Evolutionary conservation across 2,113 vertebrate genomes (phyloP).

Genomic region (Bubo bubo): DNA sequence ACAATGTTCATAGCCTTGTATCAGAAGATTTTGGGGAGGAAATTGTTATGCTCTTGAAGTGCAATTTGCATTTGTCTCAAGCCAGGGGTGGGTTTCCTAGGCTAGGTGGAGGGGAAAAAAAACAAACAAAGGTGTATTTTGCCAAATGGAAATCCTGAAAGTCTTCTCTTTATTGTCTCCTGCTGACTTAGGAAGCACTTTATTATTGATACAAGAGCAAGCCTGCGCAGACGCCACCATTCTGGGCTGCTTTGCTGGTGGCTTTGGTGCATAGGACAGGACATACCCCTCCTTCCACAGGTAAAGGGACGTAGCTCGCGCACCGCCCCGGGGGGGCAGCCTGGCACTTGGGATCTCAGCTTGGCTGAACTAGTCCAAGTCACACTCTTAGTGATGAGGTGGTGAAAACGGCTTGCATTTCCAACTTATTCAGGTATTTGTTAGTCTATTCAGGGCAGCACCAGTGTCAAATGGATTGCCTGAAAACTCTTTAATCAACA

Average conservation of each 20-base stretch:
- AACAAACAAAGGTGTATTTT: background rate
- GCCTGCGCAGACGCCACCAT: fast-evolving
- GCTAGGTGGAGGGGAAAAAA: background rate
- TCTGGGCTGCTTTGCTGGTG: background rate
- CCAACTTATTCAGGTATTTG: background rate
- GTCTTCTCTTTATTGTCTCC: background rate
- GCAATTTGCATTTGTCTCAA: background rate
- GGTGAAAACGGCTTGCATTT: background rate
- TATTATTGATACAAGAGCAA: background rate
- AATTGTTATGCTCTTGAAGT: background rate
- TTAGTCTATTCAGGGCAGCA: background rate
- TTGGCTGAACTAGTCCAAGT: background rate
- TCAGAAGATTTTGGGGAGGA: background rate
- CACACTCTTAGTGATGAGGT: background rate
- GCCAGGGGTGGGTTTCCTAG: background rate
- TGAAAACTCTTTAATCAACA: background rate
- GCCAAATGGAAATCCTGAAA: background rate
- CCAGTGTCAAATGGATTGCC: background rate
- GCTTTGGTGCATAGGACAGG: background rate
- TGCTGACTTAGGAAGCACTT: background rate
- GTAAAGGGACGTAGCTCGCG: fast-evolving
- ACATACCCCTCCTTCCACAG: background rate
- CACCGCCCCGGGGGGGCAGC: too few species aligned
- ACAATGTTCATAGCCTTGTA: background rate
- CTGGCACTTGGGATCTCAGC: background rate